Percentiles rank a stretch among this genome's conserved stretches.
Conservation (phyloP, 2,797 vertebrate species). For the Eospalax fontanierii region DNA sequence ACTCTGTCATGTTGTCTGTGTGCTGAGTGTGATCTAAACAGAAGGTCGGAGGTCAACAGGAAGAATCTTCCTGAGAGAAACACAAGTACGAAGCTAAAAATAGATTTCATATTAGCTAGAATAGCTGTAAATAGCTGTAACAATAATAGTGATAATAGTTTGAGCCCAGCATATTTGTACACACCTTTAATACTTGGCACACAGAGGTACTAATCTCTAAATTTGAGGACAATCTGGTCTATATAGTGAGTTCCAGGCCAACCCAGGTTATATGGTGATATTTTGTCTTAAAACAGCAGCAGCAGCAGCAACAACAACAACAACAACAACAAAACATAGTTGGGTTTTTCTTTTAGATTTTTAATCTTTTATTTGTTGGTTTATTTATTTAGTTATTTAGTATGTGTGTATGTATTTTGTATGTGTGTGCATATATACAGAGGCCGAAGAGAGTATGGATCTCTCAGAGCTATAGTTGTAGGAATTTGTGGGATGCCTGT, state of each 20-base stretch:
- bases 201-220: not conserved
- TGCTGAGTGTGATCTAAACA: not conserved
- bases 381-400: not conserved
- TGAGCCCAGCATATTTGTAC: not conserved
- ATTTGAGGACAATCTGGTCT: not conserved
- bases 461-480: not conserved
- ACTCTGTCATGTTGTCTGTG: not conserved
- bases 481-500: not conserved
- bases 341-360: not conserved
- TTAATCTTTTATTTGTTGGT: not conserved
- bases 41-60: not conserved
- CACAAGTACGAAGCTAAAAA: slow-evolving; percentile 28
- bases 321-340: not conserved
- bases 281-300: not conserved
- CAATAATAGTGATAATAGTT: not conserved
- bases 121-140: slow-evolving; percentile 25
- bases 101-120: not conserved
- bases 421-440: not conserved
- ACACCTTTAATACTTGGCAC: not conserved
- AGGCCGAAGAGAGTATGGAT: not conserved
- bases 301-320: not conserved
- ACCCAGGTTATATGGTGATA: not conserved
- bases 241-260: not conserved
- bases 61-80: not conserved
- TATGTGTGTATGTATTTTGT: not conserved